phyloP scores from a whole-genome alignment of 2,888 invertebrate species.

The Danaus chrysippus region DNA sequence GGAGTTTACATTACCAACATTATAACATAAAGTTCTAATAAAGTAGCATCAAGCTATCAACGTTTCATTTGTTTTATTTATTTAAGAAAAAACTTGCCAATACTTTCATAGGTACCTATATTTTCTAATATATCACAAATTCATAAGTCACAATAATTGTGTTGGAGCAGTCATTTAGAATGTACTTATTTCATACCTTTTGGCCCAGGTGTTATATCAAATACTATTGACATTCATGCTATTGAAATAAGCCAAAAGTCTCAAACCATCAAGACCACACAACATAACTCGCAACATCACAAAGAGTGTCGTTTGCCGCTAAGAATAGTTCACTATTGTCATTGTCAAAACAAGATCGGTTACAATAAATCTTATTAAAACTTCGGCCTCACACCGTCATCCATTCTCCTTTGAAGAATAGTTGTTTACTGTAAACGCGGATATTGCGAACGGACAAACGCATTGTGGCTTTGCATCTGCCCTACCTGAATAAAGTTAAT shows the following conservation, averaged over 20 bases:
- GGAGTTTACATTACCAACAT: no score
- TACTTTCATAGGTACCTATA: no score
- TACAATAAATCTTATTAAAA: constrained; percentile 79
- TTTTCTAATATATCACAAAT: no score
- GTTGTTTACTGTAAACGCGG: constrained; percentile 62
- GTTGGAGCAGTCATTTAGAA: no score
- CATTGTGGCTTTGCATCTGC: constrained; percentile 65
- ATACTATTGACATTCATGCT: constrained; percentile 37
- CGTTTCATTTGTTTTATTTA: no score
- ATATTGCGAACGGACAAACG: constrained; percentile 41
- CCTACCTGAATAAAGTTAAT: constrained; percentile 42
- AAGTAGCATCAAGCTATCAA: no score
- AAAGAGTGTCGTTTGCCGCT: constrained; percentile 64
- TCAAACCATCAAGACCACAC: constrained; percentile 61
- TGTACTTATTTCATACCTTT: constrained; percentile 8
- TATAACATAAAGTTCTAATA: no score
- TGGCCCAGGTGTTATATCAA: constrained; percentile 56
- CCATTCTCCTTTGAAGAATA: constrained; percentile 63
- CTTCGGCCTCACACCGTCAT: constrained; percentile 64
- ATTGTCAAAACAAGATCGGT: constrained; percentile 78
- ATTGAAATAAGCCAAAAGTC: constrained; percentile 65
- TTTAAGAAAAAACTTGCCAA: no score
- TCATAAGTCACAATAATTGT: no score
- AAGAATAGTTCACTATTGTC: constrained; percentile 62
- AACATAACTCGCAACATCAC: constrained; percentile 63